These are phyloP conservation scores for Drosophila santomea DNA, from an alignment of 1,140 invertebrate species.

Conservation along the genomic window DNA sequence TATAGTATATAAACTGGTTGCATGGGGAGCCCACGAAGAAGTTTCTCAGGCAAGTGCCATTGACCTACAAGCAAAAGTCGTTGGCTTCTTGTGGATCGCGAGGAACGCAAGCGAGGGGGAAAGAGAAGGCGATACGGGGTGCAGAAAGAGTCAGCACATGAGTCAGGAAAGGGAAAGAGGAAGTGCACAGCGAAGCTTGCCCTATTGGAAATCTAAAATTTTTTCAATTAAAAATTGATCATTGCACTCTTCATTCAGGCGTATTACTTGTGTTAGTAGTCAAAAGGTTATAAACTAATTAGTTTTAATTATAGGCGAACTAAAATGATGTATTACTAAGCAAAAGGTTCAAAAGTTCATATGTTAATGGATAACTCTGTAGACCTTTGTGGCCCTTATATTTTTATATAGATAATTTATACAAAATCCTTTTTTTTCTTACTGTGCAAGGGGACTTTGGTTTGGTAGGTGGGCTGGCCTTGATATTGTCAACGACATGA, in stretches of 20 bases:
- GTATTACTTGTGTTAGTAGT: no score
- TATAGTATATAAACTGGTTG: constrained; percentile 62
- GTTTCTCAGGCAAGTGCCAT: constrained; percentile 59
- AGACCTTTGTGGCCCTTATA: no score
- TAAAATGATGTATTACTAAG: no score
- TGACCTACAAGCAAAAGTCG: constrained; percentile 74
- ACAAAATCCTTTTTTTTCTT: neutral
- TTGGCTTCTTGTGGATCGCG: constrained; percentile 60
- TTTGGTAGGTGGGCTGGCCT: constrained; percentile 52
- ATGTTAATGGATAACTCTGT: neutral
- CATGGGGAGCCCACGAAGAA: constrained; percentile 9
- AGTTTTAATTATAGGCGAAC: no score
- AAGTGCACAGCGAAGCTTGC: constrained; percentile 15
- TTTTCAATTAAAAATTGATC: no score
- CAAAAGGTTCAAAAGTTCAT: no score
- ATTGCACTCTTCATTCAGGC: no score
- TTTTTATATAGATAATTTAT: no score
- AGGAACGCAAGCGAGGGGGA: constrained; percentile 14
- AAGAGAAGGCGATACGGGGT: neutral
- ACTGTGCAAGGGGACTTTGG: constrained; percentile 1
- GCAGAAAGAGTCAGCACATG: neutral
- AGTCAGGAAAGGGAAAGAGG: constrained; percentile 8
- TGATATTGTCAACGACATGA: constrained; percentile 75
- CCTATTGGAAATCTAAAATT: neutral
- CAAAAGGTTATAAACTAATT: no score